These are phyloP conservation scores for Calcarius ornatus DNA, from an alignment of 2,113 vertebrate species.

Conservation along the genomic window DNA sequence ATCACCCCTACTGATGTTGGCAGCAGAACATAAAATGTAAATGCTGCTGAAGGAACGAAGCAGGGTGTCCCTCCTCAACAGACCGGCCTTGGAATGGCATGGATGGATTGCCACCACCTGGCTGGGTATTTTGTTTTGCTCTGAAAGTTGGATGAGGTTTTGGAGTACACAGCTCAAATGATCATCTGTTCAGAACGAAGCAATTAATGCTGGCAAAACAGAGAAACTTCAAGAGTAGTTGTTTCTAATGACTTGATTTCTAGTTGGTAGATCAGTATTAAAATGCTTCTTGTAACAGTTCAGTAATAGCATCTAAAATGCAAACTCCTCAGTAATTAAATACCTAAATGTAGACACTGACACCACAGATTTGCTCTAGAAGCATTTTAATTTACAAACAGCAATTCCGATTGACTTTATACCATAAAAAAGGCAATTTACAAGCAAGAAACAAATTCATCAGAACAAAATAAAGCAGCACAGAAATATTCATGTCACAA, in stretches of 20 bases:
- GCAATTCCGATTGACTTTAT: slow-evolving; percentile 93
- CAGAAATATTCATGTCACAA: slow-evolving; percentile 85
- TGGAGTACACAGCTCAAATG: background rate
- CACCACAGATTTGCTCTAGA: slow-evolving; percentile 81
- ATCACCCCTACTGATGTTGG: background rate
- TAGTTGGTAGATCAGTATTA: background rate
- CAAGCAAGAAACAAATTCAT: slow-evolving; percentile 90
- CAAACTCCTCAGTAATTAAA: background rate
- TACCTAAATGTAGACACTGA: slow-evolving; percentile 30
- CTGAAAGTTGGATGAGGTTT: background rate
- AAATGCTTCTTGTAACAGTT: background rate
- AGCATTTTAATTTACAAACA: slow-evolving; percentile 99
- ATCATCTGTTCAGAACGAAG: background rate
- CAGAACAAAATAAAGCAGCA: slow-evolving; percentile 85
- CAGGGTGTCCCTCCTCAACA: background rate
- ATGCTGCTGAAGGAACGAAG: background rate
- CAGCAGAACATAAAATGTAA: background rate
- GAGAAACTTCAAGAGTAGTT: background rate
- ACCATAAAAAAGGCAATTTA: slow-evolving; percentile 99
- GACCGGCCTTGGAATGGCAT: background rate
- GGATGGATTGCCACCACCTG: background rate
- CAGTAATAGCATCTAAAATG: background rate
- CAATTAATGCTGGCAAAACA: background rate
- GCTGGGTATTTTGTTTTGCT: background rate
- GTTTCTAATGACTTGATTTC: background rate